A percentile compares a stretch with the other conserved stretches of the same genome.
phyloP scores from a whole-genome alignment of 2,888 invertebrate species.

The Eupithecia centaureata region DNA sequence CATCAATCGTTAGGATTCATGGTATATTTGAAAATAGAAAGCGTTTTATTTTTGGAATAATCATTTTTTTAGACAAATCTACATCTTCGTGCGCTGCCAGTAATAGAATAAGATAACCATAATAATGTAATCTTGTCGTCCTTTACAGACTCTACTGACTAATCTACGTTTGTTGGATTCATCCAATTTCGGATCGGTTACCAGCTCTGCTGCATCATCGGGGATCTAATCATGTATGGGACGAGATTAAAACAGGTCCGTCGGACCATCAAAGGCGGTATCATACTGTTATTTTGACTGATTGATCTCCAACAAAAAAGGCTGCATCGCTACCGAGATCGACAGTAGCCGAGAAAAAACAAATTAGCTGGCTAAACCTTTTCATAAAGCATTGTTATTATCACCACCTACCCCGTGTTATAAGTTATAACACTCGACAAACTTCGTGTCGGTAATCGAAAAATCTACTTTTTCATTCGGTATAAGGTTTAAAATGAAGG shows the following conservation, averaged over 20 bases:
- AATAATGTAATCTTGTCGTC: slow-evolving; percentile 41
- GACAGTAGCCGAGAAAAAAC: slow-evolving; percentile 84
- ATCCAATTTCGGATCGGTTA: slow-evolving; percentile 78
- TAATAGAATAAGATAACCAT: slow-evolving; percentile 19
- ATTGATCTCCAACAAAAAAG: slow-evolving; percentile 83
- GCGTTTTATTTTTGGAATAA: too few relatives aligned
- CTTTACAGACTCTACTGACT: slow-evolving; percentile 59
- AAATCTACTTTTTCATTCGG: slow-evolving; percentile 49
- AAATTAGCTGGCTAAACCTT: slow-evolving; percentile 84
- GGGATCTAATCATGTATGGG: slow-evolving; percentile 82
- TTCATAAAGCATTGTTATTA: slow-evolving; percentile 83
- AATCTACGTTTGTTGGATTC: slow-evolving; percentile 69
- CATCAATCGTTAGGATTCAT: too few relatives aligned
- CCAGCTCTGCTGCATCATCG: slow-evolving; percentile 80
- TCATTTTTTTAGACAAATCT: too few relatives aligned
- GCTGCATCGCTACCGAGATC: slow-evolving; percentile 82
- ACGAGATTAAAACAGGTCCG: slow-evolving; percentile 82
- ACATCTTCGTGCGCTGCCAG: background rate
- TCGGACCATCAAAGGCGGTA: slow-evolving; percentile 83
- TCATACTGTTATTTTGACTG: slow-evolving; percentile 85
- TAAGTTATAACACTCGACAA: slow-evolving; percentile 54
- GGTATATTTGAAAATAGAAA: too few relatives aligned
- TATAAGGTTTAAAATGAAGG: slow-evolving; percentile 62
- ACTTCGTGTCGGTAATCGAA: slow-evolving; percentile 55
- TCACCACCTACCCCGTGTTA: slow-evolving; percentile 77